These are phyloP conservation scores for Uropetala carovei DNA, from an alignment of 2,888 invertebrate species.

Conservation along the genomic window DNA sequence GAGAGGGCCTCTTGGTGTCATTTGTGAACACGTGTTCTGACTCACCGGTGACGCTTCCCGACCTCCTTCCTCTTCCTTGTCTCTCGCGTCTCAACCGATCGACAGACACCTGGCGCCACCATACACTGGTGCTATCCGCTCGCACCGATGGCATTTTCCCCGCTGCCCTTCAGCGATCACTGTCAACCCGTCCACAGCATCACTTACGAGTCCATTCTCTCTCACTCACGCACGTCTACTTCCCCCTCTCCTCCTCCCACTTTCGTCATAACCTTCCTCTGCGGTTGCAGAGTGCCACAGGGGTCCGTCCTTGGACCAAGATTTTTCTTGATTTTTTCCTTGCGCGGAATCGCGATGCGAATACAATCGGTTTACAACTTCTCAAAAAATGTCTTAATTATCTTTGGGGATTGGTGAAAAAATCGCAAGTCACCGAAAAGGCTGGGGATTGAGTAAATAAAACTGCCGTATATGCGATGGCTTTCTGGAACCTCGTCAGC, in stretches of 20 bases:
- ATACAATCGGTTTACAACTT: no score
- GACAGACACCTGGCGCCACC: background rate
- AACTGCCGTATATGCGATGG: no score
- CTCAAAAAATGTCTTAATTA: no score
- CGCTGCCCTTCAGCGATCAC: background rate
- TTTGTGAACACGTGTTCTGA: constrained; percentile 17
- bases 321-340: no score
- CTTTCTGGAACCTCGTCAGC: no score
- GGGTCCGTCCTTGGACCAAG: no score
- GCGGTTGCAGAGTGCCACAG: no score
- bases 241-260: background rate
- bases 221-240: background rate
- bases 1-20: background rate
- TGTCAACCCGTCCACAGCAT: constrained; percentile 19
- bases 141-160: background rate
- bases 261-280: background rate
- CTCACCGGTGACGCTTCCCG: background rate
- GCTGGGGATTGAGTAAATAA: no score
- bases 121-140: background rate
- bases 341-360: no score
- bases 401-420: no score
- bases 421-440: no score
- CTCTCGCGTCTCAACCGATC: background rate
- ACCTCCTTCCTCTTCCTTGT: background rate
- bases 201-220: constrained; percentile 4